Evolutionary conservation across 2,113 vertebrate genomes (phyloP).

Genomic region (Anas platyrhynchos): DNA sequence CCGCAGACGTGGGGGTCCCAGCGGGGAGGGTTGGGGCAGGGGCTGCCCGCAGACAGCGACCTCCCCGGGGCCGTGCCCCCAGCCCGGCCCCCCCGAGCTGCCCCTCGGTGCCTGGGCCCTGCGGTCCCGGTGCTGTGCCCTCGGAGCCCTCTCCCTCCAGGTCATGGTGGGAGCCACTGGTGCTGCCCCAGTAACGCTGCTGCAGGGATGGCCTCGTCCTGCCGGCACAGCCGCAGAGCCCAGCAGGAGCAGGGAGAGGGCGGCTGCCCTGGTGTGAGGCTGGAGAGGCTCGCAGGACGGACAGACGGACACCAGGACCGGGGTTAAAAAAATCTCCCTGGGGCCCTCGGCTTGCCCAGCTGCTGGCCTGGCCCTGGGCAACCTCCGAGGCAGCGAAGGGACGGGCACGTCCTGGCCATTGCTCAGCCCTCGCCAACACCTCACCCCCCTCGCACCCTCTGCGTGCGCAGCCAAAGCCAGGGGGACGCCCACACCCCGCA

Average conservation of each 20-base stretch:
- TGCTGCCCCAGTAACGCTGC: too few species aligned
- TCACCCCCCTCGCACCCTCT: too few species aligned
- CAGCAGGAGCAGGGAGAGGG: not conserved
- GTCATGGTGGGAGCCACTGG: not conserved
- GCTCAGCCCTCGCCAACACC: too few species aligned
- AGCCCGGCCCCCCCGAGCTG: accelerated
- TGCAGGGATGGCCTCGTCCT: accelerated
- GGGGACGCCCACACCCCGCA: not conserved
- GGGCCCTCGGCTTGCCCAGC: not conserved
- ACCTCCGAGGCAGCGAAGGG: too few species aligned
- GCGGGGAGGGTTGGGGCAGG: accelerated
- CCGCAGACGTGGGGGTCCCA: accelerated
- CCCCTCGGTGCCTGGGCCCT: not conserved
- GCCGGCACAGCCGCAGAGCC: accelerated
- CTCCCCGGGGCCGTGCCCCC: not conserved
- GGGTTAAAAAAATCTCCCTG: not conserved
- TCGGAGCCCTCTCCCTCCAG: not conserved
- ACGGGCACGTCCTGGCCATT: too few species aligned
- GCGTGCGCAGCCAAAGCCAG: not conserved
- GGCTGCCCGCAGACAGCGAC: accelerated
- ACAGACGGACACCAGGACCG: not conserved
- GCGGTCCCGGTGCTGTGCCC: accelerated
- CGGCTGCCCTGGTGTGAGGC: accelerated
- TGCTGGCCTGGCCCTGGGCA: not conserved
- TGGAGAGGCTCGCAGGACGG: not conserved